phyloP scores from a whole-genome alignment of 1,140 invertebrate genomes.

The Caenorhabditis briggsae region DNA sequence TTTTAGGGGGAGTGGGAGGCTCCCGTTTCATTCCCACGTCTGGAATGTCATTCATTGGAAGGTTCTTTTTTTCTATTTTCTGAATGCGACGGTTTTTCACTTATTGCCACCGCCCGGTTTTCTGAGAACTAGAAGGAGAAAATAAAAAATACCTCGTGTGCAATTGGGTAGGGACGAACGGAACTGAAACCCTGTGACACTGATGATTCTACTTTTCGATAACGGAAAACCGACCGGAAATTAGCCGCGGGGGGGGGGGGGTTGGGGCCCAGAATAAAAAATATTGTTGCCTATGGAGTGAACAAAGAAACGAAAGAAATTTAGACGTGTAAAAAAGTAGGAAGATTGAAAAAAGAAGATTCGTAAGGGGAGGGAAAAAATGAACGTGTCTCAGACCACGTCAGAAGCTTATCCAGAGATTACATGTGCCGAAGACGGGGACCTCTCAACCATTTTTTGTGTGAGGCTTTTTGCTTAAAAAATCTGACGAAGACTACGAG shows the following conservation, averaged over 20 bases:
- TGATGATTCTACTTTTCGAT: background rate
- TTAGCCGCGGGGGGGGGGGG: background rate
- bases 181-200: constrained; percentile 1
- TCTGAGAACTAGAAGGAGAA: background rate
- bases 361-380: background rate
- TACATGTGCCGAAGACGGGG: background rate
- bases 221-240: constrained; percentile 21
- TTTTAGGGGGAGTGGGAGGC: background rate
- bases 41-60: constrained; percentile 9
- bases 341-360: background rate
- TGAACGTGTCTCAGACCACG: background rate
- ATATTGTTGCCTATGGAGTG: background rate
- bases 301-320: constrained; percentile 3
- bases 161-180: background rate
- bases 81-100: background rate
- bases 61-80: background rate
- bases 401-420: constrained; percentile 31
- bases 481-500: constrained; percentile 5
- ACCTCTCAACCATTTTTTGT: background rate
- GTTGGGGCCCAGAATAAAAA: no score
- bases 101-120: constrained; percentile 31
- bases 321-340: background rate
- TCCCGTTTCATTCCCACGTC: constrained; percentile 16
- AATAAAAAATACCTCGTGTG: background rate
- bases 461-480: background rate